Percentiles rank a stretch among this genome's conserved stretches.
Evolutionary conservation across 2,888 invertebrate genomes (phyloP).

Genomic region (Melieria picta): DNA sequence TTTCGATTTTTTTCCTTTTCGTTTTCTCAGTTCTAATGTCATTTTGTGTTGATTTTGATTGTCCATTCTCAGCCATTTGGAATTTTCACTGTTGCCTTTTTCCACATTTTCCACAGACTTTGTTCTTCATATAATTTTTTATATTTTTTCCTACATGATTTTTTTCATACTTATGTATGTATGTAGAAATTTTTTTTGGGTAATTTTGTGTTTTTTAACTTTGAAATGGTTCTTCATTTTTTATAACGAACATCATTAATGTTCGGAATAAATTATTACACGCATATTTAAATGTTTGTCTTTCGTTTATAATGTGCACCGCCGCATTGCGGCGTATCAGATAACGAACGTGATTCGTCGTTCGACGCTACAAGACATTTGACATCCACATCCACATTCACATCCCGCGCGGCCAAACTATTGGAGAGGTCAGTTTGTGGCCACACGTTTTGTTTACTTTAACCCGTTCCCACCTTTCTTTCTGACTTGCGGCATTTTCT

Average conservation of each 20-base stretch:
- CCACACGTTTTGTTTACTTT: not conserved
- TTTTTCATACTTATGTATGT: not conserved
- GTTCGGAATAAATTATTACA: slow-evolving; percentile 56
- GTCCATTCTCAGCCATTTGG: too few relatives aligned
- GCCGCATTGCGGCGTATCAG: not conserved
- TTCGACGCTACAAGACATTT: not conserved
- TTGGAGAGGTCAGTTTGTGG: slow-evolving; percentile 29
- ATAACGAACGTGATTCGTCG: slow-evolving; percentile 24
- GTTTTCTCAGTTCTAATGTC: too few relatives aligned
- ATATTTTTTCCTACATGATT: too few relatives aligned
- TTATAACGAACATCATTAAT: slow-evolving; percentile 49
- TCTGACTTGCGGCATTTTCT: not conserved
- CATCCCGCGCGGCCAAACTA: not conserved
- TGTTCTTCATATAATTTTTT: too few relatives aligned
- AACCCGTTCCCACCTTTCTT: not conserved
- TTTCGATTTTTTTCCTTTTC: too few relatives aligned
- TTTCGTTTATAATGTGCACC: not conserved
- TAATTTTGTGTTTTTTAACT: not conserved
- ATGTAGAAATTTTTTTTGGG: not conserved
- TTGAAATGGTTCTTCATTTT: slow-evolving; percentile 7
- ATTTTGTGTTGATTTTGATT: too few relatives aligned
- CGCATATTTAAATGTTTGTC: slow-evolving; percentile 24
- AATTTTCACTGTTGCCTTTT: too few relatives aligned
- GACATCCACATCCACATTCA: not conserved
- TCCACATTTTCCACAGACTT: too few relatives aligned